Evolutionary conservation across 2,797 vertebrate genomes (phyloP), one percentile per base, ranked within the genome.

Genomic region (Acrossocheilus wenchowensis): DNA sequence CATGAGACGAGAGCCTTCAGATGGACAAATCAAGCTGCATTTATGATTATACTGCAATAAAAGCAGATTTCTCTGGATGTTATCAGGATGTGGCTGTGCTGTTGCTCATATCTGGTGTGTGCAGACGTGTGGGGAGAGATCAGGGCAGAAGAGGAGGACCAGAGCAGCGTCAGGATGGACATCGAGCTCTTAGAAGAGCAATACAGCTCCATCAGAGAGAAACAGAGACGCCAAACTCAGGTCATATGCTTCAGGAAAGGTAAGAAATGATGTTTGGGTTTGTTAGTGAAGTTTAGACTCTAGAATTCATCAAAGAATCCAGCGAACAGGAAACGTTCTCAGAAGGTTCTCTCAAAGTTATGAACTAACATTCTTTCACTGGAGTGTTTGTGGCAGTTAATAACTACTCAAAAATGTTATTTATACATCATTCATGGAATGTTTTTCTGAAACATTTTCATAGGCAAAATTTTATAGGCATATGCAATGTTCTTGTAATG

Each of bases 181-280:
- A 90, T 96, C 23, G 92, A 91, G 79, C 81, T 91, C 19, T 92
- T 96, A 30, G 93, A 94, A 88, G 93, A 96, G 89, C 95, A 95
- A 68, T 96, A 96, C 60, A 90, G 93, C 86, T 94, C 92, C 45
- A 94, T 93, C 39, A 95, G 92, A 87, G 93, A 95, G 90, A 94
- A 94, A 87, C 95, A 96, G 92, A 95, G 93, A 89, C 94, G 92
- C 10, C 91, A 95, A 7, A 93, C 94, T 1, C 91, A 92, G 12
- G 89, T 96, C 84, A 90, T 96, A 81, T 82, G 95, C 50, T 96
- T 95, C 88, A 94, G 92, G 90, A 91, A 93, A 94, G 95, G 96
- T 95, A 93, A 14, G 93, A 71, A 10, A 4, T 6, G 7, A 7
- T 66, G 39, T 45, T 6, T 77, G 41, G 34, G 10, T 21, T 52